Evolutionary conservation across 1,140 invertebrate species (phyloP).

Genomic region (Drusus annulatus): DNA sequence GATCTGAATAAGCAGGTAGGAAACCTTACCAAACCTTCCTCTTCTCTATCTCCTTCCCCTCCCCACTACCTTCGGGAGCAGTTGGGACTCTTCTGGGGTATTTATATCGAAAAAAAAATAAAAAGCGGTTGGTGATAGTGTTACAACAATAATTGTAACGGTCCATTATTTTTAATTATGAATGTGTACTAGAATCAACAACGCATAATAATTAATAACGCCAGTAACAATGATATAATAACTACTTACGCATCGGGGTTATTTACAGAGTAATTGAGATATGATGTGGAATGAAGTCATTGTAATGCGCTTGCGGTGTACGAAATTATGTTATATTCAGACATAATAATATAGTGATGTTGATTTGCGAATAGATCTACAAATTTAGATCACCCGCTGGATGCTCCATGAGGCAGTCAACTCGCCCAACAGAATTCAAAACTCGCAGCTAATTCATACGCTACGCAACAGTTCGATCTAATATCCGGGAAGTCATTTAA

Average conservation of each 20-base stretch:
- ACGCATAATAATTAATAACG: background rate
- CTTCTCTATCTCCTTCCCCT: no score
- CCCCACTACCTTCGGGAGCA: no score
- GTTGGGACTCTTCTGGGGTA: no score
- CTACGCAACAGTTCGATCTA: no score
- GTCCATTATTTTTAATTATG: background rate
- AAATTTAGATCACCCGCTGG: slow-evolving; percentile 10
- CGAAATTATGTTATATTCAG: background rate
- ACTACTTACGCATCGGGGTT: background rate
- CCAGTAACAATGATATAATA: background rate
- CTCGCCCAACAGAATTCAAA: background rate
- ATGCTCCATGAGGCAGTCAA: background rate
- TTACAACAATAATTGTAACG: no score
- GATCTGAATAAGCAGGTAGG: no score
- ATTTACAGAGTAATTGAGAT: background rate
- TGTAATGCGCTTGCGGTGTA: background rate
- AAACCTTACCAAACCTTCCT: no score
- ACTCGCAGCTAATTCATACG: background rate
- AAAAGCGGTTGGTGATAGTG: no score
- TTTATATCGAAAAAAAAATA: no score
- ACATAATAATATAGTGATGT: background rate
- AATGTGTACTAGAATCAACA: background rate
- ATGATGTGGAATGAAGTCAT: background rate
- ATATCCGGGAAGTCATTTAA: background rate
- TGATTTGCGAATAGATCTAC: slow-evolving; percentile 16